phyloP scores from a whole-genome alignment of 1,140 invertebrate species.

The Sitophilus oryzae region DNA sequence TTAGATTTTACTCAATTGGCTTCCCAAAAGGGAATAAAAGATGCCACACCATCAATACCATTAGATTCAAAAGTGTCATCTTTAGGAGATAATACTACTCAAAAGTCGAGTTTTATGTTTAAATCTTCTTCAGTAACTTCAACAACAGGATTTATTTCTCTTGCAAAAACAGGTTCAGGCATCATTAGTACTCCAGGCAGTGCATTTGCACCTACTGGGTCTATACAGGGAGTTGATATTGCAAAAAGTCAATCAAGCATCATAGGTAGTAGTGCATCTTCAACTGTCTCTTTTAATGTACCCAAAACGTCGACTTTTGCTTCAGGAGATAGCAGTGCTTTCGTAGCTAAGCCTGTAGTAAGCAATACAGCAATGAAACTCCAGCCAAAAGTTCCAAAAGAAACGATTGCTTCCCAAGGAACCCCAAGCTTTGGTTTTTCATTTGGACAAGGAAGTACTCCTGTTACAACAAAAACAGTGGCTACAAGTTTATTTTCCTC shows the following conservation, averaged over 20 bases:
- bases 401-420: background rate
- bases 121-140: background rate
- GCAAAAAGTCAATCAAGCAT: too few relatives aligned
- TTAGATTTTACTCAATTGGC: constrained; percentile 32
- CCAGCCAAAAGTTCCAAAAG: background rate
- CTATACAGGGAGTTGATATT: too few relatives aligned
- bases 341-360: background rate
- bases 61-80: too few relatives aligned
- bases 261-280: too few relatives aligned
- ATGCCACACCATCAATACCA: background rate
- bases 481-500: background rate
- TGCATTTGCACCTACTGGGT: constrained; percentile 10
- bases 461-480: background rate
- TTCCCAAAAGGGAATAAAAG: constrained; percentile 12
- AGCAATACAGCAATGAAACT: background rate
- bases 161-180: constrained; percentile 1
- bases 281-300: background rate
- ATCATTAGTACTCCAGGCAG: constrained; percentile 11
- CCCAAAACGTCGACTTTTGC: background rate
- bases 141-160: background rate
- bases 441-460: background rate
- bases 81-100: background rate
- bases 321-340: background rate
- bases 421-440: background rate
- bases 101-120: background rate